Evolutionary conservation across 2,113 vertebrate species (phyloP).

Genomic region (Forbesichthys agassizii): DNA sequence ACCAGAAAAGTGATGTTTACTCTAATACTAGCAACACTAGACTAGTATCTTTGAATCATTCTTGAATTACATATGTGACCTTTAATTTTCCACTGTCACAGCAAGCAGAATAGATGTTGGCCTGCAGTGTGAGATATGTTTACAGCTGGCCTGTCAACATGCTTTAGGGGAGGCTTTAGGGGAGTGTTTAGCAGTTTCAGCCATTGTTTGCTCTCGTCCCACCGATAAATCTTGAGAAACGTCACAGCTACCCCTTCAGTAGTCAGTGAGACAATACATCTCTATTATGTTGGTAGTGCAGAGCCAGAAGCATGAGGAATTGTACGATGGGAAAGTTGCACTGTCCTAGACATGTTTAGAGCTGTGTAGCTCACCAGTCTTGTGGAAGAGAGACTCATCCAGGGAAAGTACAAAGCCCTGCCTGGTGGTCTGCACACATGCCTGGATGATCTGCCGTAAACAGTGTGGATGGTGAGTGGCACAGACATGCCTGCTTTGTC

Average conservation of each 20-base stretch:
- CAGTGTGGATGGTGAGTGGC: slow-evolving; percentile 58
- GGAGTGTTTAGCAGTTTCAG: neutral
- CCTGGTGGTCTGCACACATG: slow-evolving; percentile 71
- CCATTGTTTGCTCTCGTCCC: neutral
- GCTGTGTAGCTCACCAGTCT: slow-evolving; percentile 36
- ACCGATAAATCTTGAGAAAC: slow-evolving; percentile 6
- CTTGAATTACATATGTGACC: slow-evolving; percentile 13
- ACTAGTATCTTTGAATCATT: neutral
- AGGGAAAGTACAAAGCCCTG: slow-evolving; percentile 72
- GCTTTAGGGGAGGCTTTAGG: slow-evolving; percentile 5
- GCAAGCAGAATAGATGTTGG: slow-evolving; percentile 22
- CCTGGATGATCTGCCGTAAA: slow-evolving; percentile 69
- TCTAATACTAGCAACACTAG: too few relatives aligned
- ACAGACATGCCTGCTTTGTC: slow-evolving; percentile 72
- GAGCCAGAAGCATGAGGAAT: slow-evolving; percentile 25
- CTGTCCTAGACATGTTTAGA: slow-evolving; percentile 41
- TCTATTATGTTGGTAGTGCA: slow-evolving; percentile 16
- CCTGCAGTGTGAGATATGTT: slow-evolving; percentile 31
- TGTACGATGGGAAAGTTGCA: slow-evolving; percentile 34
- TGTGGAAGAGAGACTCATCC: slow-evolving; percentile 32
- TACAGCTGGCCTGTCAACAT: slow-evolving; percentile 15
- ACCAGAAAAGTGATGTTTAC: too few relatives aligned
- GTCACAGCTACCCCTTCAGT: slow-evolving; percentile 1
- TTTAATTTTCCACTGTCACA: slow-evolving; percentile 1
- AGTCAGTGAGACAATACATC: slow-evolving; percentile 17